Evolutionary conservation across 2,113 vertebrate genomes (phyloP), one percentile per base, ranked within the genome.

Genomic region (Isurus oxyrinchus): DNA sequence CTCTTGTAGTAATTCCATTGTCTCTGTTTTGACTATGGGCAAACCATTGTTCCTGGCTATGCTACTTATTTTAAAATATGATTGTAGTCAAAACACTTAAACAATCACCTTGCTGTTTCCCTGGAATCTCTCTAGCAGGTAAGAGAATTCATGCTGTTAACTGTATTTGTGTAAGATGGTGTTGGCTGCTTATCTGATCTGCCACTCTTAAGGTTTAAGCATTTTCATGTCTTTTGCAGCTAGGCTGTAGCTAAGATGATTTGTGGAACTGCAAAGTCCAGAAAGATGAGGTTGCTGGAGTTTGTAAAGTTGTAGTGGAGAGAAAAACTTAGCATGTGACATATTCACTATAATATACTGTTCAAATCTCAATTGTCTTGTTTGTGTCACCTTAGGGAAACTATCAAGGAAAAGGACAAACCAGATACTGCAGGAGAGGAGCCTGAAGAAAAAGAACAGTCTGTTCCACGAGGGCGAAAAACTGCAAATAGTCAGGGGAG

Each of bases 401-500:
- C 98, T 97, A 97, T 98, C 98, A 99, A 99, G 98, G 99, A 99
- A 98, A 99, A 99, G 98, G 99, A 99, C 96, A 99, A 99, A 98
- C 98, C 98, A 96, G 99, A 99, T 97, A 97, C 96, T 25, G 97
- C 97, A 96, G 97, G 98, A 96, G 99, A 99, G 97, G 99, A 99
- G 97, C 98, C 98, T 40, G 99, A 99, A 97, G 99, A 99, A 76
- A 98, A 98, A 97, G 99, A 99, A 97, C 99, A 99, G 97, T 98
- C 98, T 53, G 98, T 98, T 84, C 98, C 99, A 0, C 98, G 99
- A 96, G 99, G 99, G 72, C 98, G 99, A 96, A 99, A 99, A 98
- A 99, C 99, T 0, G 99, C 99, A 97, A 99, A 99, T 96, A 99
- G 99, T 97, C 99, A 99, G 97, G 99, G 99, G 96, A 99, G 99